Evolutionary conservation across 2,888 invertebrate genomes (phyloP), one percentile per base, ranked within the genome.

Genomic region (Cistogaster globosa): DNA sequence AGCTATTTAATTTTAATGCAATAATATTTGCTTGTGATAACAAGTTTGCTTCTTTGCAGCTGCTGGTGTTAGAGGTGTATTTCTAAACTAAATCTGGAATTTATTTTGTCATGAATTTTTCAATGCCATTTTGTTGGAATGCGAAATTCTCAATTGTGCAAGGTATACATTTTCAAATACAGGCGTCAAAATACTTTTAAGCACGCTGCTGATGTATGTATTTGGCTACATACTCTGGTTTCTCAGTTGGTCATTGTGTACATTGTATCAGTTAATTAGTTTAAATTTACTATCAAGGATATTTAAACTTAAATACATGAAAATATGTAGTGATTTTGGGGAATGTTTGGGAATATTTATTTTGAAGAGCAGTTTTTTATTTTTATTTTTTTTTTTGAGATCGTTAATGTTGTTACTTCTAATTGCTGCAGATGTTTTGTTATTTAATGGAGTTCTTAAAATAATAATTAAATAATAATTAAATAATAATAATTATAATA

Each of bases 181-280:
- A 83, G 67, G 72, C 60, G 72, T 83, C 77, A 77, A 77, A 83
- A 67, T 83, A 83, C 60, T 48, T 77, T 77, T 65, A 57, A 57
- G 36, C 32, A 62, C 51, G 2, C 69, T 71, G 55, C 20, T 71
- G 57, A 32, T 8, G 36, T 4, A 3, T 22, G 57, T 26, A 16
- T 57, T 45, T 20, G 16, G 53, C 12, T 8, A 1, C 18, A 32
- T 16, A 36, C 38, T 18, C 38, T 62, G 38, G n/a, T 18, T 48
- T 36, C 32, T 20, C 42, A 11, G 55, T 71, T n/a, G 62, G 32
- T 63, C 8, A 7, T 6, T 63, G 45, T 55, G 32, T 16, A 57
- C 62, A 26, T 57, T 65, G 63, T 71, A 20, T 7, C 48, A 63
- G 11, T 55, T 62, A 71, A 78, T 71, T 78, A 71, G 69, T 78